A percentile compares a stretch with the other conserved stretches of the same genome.
These are phyloP conservation scores for Pristionchus japonicus DNA, from an alignment of 2,888 invertebrate species.

Conservation along the genomic window DNA sequence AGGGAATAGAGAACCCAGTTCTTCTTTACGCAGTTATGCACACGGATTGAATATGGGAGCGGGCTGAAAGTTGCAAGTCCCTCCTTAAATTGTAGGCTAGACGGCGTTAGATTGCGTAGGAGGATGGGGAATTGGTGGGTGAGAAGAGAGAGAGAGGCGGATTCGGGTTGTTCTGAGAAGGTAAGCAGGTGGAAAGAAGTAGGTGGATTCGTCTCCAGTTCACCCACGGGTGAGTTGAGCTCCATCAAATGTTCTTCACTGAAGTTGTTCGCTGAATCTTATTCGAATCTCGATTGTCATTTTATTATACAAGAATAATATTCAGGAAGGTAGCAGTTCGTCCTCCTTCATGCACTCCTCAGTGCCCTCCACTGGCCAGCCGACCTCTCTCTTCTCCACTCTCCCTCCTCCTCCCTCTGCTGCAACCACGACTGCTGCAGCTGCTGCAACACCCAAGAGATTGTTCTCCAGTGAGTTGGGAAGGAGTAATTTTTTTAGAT, in stretches of 20 bases:
- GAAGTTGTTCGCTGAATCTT: background rate
- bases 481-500: no score
- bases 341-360: background rate
- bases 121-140: background rate
- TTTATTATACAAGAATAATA: background rate
- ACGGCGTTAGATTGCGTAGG: background rate
- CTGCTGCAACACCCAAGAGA: conserved; percentile 6
- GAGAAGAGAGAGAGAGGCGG: background rate
- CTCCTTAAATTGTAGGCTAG: background rate
- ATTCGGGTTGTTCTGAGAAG: background rate
- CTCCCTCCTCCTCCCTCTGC: background rate
- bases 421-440: background rate
- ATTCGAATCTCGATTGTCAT: background rate
- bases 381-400: background rate
- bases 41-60: no score
- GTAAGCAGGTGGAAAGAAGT: background rate
- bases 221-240: background rate
- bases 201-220: background rate
- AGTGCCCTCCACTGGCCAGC: background rate
- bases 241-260: background rate
- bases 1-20: background rate
- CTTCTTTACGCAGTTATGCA: background rate
- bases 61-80: no score
- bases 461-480: conserved; percentile 1
- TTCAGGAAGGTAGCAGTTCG: background rate